Base-by-base conservation (phyloP, 2,888 invertebrate genomes). In the Drosophila merina region DNA sequence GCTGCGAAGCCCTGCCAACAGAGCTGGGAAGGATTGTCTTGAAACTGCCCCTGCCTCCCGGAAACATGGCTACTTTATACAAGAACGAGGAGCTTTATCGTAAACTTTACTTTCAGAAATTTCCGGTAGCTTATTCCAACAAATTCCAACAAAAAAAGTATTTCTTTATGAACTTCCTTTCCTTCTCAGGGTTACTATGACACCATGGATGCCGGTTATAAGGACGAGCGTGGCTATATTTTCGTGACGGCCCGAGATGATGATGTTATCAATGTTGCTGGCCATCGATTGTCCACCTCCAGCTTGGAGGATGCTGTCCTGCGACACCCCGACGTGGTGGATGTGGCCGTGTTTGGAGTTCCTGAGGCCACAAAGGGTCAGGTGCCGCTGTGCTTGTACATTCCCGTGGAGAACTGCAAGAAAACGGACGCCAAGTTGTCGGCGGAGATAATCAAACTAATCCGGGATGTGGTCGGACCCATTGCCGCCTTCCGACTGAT, bases 261-360 rank as follows among this genome's bases (percentile, higher is more conserved):
- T 92, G 98, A 98, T 91, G 96, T 92, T 14, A 98, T 98, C 83
- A 98, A 98, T 90, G 98, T 98, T 0, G 97, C 98, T 0, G 98
- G 98, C 0, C 98, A 98, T 90, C 93, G 98, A 55, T 93, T 98
- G 44, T 97, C 97, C 0, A 97, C 98, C 0, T 95, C 96, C 0
- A 96, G 97, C 0, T 91, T 98, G 3, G 98, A 98, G 91, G 97
- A 98, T 90, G 97, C 97, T 0, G 95, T 97, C 9, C 91, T 98
- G 44, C 93, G 96, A n/a, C 97, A 97, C 92, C 95, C 95, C 0
- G 95, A 96, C 74, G 93, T 98, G 0, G 95, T 95, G 0, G 98
- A 98, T 88, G 96, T 96, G 0, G 96, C 97, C 0, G 98, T 98
- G 0, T 95, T 98, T 9, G 98, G 97, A 0, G 96, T 97, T 0